Base-by-base conservation (phyloP, 2,797 vertebrate genomes). In the Arctocebus calabarensis region DNA sequence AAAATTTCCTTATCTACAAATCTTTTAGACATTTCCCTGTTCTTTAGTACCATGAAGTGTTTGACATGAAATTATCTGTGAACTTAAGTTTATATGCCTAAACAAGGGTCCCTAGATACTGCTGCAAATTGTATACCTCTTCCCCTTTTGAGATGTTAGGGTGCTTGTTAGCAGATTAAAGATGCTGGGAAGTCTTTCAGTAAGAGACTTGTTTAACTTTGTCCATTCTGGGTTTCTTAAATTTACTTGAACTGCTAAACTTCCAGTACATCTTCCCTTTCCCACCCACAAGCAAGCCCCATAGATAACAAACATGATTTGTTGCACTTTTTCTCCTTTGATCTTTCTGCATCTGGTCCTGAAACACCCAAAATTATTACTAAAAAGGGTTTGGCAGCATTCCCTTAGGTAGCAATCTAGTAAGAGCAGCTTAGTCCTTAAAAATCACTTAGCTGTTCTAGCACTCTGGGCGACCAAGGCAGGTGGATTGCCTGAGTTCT, bases 11-110 rank as follows among this genome's bases (percentile, higher is more conserved):
- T 83, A 22, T 71, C 66, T 90, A 8, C 13, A 59, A 59, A 74
- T 87, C 62, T 70, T 83, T 43, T 32, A 55, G 79, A 86, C n/a
- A n/a, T 71, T 77, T 83, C 34, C 37, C 52, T 70, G 23, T 55
- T 82, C 7, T 1, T 45, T 68, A 71, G 13, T 77, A 68, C 48
- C 55, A 52, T 52, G 14, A 52, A 16, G 17, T 84, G 25, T 85
- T 77, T 78, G 64, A 75, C n/a, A 48, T 79, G 27, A 84, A 70
- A 32, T 74, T 74, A 23, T 71, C n/a, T 84, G 5, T 92, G n/a
- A 87, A 78, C 43, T 89, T 86, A 61, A 62, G 83, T 78, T 62
- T 85, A 48, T 43, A n/a, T 94, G 14, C 45, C 43, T 84, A 84
- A 78, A 73, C 64, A 20, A 92, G 20, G 52, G 32, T 90, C 43